These are phyloP conservation scores for Macropis europaea DNA, from an alignment of 2,888 invertebrate genomes.

Conservation along the genomic window DNA sequence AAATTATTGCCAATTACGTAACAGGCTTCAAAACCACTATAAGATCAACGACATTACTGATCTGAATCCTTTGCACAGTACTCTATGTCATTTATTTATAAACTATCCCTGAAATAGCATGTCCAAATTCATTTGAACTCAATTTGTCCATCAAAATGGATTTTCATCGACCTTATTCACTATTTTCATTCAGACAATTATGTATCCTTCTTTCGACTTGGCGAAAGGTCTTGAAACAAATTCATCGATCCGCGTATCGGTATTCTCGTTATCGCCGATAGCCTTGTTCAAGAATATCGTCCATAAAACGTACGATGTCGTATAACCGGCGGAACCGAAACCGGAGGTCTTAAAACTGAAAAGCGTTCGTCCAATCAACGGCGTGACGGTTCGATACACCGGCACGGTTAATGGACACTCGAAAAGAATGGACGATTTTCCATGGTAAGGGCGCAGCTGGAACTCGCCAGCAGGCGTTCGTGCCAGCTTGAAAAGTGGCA, in stretches of 20 bases:
- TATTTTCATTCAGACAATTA: no score
- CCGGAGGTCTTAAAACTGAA: neutral
- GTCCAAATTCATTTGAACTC: no score
- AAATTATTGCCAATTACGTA: no score
- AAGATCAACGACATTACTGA: no score
- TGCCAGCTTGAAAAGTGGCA: slow-evolving; percentile 55
- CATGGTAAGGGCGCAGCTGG: neutral
- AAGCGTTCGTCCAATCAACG: neutral
- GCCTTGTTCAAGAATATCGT: neutral
- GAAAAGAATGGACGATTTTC: neutral
- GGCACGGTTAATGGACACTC: neutral
- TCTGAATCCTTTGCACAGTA: no score
- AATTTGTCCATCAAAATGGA: no score
- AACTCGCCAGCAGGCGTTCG: slow-evolving; percentile 1
- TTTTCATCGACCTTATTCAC: no score
- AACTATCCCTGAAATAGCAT: no score
- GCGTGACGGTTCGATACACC: neutral
- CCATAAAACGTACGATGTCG: neutral
- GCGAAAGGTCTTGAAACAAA: neutral
- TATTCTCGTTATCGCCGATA: neutral
- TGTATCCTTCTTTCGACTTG: no score
- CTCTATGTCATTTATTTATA: no score
- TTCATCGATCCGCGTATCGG: slow-evolving; percentile 1
- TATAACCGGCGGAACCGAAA: neutral
- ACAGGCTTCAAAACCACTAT: no score